phyloP scores from a whole-genome alignment of 2,888 invertebrate species.

The Eubasilissa splendida region DNA sequence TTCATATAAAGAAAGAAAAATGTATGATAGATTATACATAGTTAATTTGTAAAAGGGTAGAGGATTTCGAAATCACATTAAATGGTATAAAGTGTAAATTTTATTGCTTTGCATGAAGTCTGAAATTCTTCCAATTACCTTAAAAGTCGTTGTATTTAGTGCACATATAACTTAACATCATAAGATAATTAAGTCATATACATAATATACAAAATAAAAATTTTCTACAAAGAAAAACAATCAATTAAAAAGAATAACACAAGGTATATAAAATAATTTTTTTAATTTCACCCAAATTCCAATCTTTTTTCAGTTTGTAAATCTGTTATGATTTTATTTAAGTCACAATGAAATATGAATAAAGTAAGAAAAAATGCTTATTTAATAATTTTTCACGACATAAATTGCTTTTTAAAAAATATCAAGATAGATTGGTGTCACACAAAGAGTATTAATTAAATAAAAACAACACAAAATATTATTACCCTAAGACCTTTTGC shows the following conservation, averaged over 20 bases:
- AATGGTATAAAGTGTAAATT: not conserved
- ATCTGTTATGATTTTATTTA: no score
- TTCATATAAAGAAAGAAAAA: no score
- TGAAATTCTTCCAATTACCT: not conserved
- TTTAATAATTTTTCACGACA: no score
- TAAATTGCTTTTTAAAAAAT: not conserved
- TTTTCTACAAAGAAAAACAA: conserved; percentile 1
- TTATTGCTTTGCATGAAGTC: conserved; percentile 6
- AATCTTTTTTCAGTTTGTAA: no score
- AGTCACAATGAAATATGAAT: no score
- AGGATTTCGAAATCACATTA: no score
- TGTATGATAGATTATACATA: no score
- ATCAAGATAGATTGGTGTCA: conserved; percentile 12
- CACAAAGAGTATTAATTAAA: conserved; percentile 13
- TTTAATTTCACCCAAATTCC: conserved; percentile 36
- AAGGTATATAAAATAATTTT: conserved; percentile 3
- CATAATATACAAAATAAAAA: not conserved
- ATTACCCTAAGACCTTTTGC: conserved; percentile 39
- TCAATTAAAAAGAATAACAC: not conserved
- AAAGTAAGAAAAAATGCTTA: no score
- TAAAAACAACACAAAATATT: conserved; percentile 7
- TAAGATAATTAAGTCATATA: not conserved
- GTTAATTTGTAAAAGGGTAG: no score
- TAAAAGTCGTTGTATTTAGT: conserved; percentile 16
- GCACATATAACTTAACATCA: not conserved